phyloP scores from a whole-genome alignment of 2,797 vertebrate species.

The Pogoniulus pusillus region DNA sequence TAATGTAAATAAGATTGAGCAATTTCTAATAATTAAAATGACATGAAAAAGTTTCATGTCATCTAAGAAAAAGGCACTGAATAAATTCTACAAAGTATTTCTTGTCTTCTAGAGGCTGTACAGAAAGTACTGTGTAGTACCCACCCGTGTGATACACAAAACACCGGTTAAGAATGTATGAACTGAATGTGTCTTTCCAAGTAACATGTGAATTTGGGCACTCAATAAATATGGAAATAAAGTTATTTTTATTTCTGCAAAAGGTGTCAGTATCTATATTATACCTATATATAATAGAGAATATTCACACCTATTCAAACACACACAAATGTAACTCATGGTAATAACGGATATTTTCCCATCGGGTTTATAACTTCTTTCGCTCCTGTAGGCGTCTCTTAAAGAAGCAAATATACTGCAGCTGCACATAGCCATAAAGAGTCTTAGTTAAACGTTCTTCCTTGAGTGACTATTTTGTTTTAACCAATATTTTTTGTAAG shows the following conservation, averaged over 20 bases:
- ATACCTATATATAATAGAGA: background rate
- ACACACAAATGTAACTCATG: background rate
- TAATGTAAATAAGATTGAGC: background rate
- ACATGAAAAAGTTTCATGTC: background rate
- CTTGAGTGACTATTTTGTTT: slow-evolving; percentile 7
- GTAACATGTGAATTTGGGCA: background rate
- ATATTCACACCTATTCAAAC: background rate
- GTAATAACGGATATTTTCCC: slow-evolving; percentile 16
- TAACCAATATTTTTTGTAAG: background rate
- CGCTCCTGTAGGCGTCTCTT: background rate
- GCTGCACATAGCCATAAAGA: background rate
- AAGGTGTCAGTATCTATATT: background rate
- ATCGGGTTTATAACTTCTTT: slow-evolving; percentile 2
- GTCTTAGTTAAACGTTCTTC: background rate
- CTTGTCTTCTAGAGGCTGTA: background rate
- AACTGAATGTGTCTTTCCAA: background rate
- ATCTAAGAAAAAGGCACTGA: background rate
- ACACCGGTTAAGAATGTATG: background rate
- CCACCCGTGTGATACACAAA: background rate
- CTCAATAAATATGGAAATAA: background rate
- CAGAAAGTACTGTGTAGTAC: background rate
- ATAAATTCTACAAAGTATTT: background rate
- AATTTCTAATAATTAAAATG: background rate
- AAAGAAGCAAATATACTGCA: background rate
- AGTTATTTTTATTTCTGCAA: background rate